Base-by-base conservation (phyloP, 2,113 vertebrate genomes). In the Probosciger aterrimus region DNA sequence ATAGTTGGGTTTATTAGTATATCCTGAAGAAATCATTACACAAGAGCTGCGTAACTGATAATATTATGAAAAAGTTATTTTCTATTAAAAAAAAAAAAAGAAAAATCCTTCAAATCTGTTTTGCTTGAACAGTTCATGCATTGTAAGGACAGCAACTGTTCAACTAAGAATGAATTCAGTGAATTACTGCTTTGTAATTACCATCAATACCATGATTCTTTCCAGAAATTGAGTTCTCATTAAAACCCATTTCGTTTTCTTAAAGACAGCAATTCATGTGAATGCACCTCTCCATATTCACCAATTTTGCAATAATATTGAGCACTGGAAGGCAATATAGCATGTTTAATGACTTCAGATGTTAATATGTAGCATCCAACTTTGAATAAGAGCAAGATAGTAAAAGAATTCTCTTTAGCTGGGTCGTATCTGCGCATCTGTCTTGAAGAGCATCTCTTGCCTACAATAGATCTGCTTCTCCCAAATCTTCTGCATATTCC, bases 141-240 rank as follows among this genome's bases (percentile, higher is more conserved):
- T 83, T 97, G 68, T 97, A 80, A 84, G 64, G 84, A 91, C 44
- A 93, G 88, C 73, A 68, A 52, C 85, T 92, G 71, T 43, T 93
- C 44, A 60, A n/a, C 62, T 47, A 70, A 95, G 90, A 37, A 87
- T 4, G 19, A 92, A 82, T 69, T 91, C 68, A 39, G 18, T 98
- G 95, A 97, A 98, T 97, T 94, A 77, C 89, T 74, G 93, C 97
- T 97, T 97, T 98, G 97, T 98, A 75, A 86, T 81, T 62, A 17
- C 90, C 35, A 55, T 95, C 92, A 96, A 86, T 93, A 92, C 93
- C 30, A 12, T 23, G 59, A 91, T 97, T 97, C 96, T 98, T 98
- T 92, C 91, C 71, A 97, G 93, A 95, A 97, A 93, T 22, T 35
- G 44, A 59, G 52, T 81, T 95, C 90, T 96, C 87, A 15, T 79